phyloP scores from a whole-genome alignment of 2,888 invertebrate species.

The Drosophila greeni region DNA sequence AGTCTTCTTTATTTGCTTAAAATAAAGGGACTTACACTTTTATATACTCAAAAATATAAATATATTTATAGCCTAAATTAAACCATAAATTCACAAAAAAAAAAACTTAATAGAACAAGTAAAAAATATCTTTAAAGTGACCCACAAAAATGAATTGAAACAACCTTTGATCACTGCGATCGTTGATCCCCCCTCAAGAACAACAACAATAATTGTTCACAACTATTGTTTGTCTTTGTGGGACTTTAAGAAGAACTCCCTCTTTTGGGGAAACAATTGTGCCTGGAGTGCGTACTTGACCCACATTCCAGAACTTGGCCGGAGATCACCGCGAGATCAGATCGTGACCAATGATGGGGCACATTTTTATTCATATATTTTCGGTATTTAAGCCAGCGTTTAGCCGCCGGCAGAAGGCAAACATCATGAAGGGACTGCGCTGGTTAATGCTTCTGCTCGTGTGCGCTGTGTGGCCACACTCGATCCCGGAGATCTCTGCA shows the following conservation, averaged over 20 bases:
- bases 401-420: conserved; percentile 21
- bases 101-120: not conserved
- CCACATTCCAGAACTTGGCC: conserved; percentile 13
- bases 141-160: not conserved
- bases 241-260: conserved; percentile 17
- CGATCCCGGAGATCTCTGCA: not conserved
- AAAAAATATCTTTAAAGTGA: not conserved
- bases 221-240: not conserved
- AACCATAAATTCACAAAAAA: too few relatives aligned
- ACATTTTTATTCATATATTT: conserved; percentile 1
- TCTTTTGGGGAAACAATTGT: not conserved
- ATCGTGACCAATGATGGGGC: conserved; percentile 25
- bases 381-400: conserved; percentile 26
- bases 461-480: not conserved
- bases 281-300: conserved; percentile 25
- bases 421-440: conserved; percentile 5
- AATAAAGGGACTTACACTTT: too few relatives aligned
- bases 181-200: conserved; percentile 13
- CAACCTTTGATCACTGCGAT: not conserved
- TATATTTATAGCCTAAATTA: too few relatives aligned
- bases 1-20: too few relatives aligned
- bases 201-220: not conserved
- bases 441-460: conserved; percentile 11
- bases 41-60: too few relatives aligned
- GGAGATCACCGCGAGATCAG: conserved; percentile 1